Conservation (phyloP, 2,888 invertebrate species). For the Allacma fusca region DNA sequence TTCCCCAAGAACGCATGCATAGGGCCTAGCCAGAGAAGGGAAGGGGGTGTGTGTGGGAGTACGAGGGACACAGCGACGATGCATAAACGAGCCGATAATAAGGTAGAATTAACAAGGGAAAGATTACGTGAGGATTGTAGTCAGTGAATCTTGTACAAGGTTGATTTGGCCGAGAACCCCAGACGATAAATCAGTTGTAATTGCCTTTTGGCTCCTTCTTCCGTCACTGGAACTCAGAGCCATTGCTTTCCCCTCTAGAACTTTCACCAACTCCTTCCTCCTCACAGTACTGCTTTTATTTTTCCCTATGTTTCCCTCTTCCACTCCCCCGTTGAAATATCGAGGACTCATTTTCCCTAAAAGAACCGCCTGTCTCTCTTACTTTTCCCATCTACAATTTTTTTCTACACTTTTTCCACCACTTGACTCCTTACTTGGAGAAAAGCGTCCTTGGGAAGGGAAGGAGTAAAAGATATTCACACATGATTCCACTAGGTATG, state of each 20-base stretch:
- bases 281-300: not conserved
- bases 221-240: not conserved
- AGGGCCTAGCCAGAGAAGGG: too few relatives aligned
- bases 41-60: too few relatives aligned
- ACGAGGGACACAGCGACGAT: too few relatives aligned
- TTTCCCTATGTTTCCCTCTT: not conserved
- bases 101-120: not conserved
- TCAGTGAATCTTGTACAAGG: not conserved
- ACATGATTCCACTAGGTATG: not conserved
- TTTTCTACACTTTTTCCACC: too few relatives aligned
- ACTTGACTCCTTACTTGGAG: too few relatives aligned
- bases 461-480: not conserved
- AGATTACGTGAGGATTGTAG: not conserved
- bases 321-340: not conserved
- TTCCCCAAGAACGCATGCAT: too few relatives aligned
- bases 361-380: too few relatives aligned
- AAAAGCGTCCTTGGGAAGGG: not conserved
- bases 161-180: not conserved
- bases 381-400: too few relatives aligned
- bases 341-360: too few relatives aligned
- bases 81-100: too few relatives aligned
- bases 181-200: slow-evolving; percentile 31
- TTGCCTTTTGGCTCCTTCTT: slow-evolving; percentile 23
- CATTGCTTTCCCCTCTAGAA: not conserved
- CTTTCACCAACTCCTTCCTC: not conserved